Conservation (phyloP, 2,113 vertebrate species). For the Oenanthe melanoleuca region DNA sequence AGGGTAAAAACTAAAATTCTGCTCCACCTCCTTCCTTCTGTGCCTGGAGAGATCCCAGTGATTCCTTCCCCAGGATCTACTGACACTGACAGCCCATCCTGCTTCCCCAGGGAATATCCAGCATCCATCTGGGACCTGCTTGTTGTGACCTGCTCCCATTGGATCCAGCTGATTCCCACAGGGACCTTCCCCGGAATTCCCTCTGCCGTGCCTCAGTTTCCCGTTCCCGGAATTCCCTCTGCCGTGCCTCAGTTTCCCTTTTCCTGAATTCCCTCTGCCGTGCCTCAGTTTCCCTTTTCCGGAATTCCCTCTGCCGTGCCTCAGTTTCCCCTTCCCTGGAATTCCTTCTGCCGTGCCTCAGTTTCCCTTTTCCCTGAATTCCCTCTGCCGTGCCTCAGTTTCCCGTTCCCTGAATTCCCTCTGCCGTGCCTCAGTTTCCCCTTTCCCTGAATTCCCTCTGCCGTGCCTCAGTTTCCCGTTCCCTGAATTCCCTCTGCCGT, state of each 20-base stretch:
- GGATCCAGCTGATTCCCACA: background rate
- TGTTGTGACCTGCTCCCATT: background rate
- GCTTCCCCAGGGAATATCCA: background rate
- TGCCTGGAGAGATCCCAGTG: background rate
- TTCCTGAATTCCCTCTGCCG: no score
- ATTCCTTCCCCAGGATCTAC: background rate
- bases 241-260: no score
- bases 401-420: background rate
- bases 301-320: background rate
- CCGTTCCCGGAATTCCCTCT: background rate
- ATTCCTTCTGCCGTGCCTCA: background rate
- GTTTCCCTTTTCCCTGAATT: background rate
- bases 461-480: conserved; percentile 10
- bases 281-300: background rate
- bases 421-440: conserved; percentile 4
- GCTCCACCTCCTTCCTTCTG: background rate
- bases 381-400: background rate
- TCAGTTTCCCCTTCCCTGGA: background rate
- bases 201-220: background rate
- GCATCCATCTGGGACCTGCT: accelerated
- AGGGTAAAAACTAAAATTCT: background rate
- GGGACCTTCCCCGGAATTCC: background rate
- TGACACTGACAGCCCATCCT: background rate
- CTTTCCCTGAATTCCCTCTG: background rate
- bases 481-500: background rate